Conservation (phyloP, 2,113 vertebrate genomes). For the Halcyon senegalensis region DNA sequence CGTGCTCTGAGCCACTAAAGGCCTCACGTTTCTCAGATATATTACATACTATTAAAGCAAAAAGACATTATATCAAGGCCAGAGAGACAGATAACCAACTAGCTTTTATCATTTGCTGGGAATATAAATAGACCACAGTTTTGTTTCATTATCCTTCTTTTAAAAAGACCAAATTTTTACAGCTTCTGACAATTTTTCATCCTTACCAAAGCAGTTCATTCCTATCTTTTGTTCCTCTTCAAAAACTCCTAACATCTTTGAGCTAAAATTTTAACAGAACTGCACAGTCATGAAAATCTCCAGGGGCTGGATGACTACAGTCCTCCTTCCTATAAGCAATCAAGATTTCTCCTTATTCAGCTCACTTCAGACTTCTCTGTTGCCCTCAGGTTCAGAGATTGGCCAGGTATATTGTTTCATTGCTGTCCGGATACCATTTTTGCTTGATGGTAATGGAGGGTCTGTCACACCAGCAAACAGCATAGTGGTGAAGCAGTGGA, state of each 20-base stretch:
- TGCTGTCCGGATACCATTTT: neutral
- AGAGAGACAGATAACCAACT: neutral
- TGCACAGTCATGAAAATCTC: neutral
- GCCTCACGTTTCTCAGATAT: neutral
- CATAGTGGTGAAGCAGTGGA: no score
- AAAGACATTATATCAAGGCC: neutral
- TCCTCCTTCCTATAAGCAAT: neutral
- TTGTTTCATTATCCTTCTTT: neutral
- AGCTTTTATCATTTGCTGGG: neutral
- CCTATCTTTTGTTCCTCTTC: neutral
- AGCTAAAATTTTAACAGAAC: neutral
- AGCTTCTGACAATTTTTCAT: neutral
- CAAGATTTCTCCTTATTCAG: neutral
- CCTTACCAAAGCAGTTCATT: neutral
- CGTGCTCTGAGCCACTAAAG: neutral
- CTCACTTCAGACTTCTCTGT: neutral
- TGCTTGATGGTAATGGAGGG: neutral
- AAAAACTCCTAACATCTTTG: neutral
- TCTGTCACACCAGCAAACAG: neutral
- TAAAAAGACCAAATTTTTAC: neutral
- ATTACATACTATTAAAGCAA: neutral
- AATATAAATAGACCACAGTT: neutral
- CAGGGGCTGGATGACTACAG: neutral
- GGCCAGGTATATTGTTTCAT: neutral
- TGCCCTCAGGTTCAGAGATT: neutral